A percentile compares a stretch with the other conserved stretches of the same genome.
Conservation (phyloP, 2,113 vertebrate genomes). For the Cyrtonyx montezumae region DNA sequence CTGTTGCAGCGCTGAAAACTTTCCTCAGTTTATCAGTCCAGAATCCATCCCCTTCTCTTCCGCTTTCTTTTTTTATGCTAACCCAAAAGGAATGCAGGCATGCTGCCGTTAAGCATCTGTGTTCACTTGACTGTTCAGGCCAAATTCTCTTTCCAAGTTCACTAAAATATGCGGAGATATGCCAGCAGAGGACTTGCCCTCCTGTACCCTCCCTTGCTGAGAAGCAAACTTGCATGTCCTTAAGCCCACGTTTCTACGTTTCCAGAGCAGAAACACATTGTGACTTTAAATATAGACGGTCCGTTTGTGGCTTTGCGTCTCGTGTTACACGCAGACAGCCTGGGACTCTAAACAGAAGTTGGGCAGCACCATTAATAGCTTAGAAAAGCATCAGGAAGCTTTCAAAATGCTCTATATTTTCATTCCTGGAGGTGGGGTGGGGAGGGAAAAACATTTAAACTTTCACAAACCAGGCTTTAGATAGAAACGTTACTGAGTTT, state of each 20-base stretch:
- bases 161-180: not conserved
- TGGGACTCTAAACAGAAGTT: not conserved
- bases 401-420: conserved; percentile 29
- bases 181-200: not conserved
- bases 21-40: not conserved
- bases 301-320: conserved; percentile 57
- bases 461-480: conserved; percentile 6
- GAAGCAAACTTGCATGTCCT: not conserved
- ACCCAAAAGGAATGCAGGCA: not conserved
- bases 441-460: not conserved
- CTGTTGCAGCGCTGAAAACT: not conserved
- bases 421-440: not conserved
- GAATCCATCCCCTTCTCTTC: not conserved
- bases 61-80: not conserved
- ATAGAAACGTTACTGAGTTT: not conserved
- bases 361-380: conserved; percentile 38
- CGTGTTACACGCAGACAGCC: conserved; percentile 69
- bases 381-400: not conserved
- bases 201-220: not conserved
- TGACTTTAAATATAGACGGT: conserved; percentile 73
- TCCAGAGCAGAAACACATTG: conserved; percentile 43
- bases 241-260: conserved; percentile 24
- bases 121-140: not conserved
- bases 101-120: not conserved
- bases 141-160: conserved; percentile 3